Base-by-base conservation (phyloP, 2,888 invertebrate species). In the Rhingia campestris region DNA sequence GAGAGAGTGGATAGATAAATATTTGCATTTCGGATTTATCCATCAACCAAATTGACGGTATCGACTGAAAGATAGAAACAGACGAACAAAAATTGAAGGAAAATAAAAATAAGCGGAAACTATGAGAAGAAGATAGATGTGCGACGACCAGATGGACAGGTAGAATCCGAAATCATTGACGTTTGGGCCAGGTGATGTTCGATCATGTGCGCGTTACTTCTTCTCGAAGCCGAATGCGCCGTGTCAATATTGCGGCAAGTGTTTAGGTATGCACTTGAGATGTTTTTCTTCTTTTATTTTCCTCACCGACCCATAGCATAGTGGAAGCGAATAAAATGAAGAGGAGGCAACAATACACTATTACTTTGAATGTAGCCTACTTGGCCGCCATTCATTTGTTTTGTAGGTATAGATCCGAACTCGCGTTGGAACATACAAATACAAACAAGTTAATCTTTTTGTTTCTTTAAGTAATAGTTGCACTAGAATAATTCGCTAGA, bases 21-120 rank as follows among this genome's bases (percentile, higher is more conserved):
- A 84, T 84, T 84, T 84, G 84, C 80, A 75, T 80, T 84, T 84
- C 56, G 84, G 84, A 84, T 84, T 84, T 84, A 76, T 64, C 75
- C 84, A 59, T 84, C 84, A 84, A 80, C 74, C 69, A 75, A 84
- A 84, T 84, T 84, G 84, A 84, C 84, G 84, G 79, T 80, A 70
- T 84, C 84, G 80, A 80, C 80, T 80, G 84, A 84, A 70, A 70
- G 41, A 53, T 14, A 33, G 53, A 53, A 63, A 73, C 67, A 66
- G 41, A 72, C 59, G 43, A 30, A 6, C 0, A 22, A 37, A 66
- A 43, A 22, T 22, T 22, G 22, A 22, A 14, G 30, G n/a, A 61
- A 43, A 63, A 66, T 22, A 35, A 51, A 67, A 63, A 74, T 64
- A 69, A 73, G 73, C 54, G 41, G 33, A 77, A 72, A 59, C 61